phyloP scores from a whole-genome alignment of 2,113 vertebrate genomes.

The Aplodontia rufa region DNA sequence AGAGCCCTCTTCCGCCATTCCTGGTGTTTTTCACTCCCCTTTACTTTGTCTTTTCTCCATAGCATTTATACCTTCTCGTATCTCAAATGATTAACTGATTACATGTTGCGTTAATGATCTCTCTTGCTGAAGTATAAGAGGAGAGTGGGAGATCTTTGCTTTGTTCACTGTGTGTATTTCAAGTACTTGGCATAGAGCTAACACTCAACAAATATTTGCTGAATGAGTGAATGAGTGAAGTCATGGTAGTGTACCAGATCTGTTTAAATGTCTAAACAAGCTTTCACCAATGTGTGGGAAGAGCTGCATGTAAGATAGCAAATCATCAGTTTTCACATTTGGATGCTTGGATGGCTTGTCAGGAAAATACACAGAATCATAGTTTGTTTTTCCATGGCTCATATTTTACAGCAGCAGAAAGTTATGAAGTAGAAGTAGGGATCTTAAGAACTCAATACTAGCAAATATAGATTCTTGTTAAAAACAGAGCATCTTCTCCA shows the following conservation, averaged over 20 bases:
- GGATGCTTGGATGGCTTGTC: not conserved
- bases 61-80: not conserved
- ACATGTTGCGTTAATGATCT: not conserved
- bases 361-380: not conserved
- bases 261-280: not conserved
- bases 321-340: not conserved
- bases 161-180: not conserved
- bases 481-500: not conserved
- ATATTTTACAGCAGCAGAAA: slow-evolving; percentile 17
- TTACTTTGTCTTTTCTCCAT: not conserved
- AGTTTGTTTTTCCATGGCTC: not conserved
- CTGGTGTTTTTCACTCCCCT: not conserved
- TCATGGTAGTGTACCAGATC: not conserved
- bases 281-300: not conserved
- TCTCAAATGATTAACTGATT: not conserved
- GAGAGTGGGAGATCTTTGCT: not conserved
- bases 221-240: slow-evolving; percentile 11
- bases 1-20: not conserved
- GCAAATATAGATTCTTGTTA: not conserved
- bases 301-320: not conserved
- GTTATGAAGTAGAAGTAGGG: not conserved
- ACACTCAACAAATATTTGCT: not conserved
- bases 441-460: not conserved
- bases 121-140: not conserved
- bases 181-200: not conserved